These are phyloP conservation scores for Sapajus apella DNA, from an alignment of 2,113 vertebrate genomes.

Conservation along the genomic window DNA sequence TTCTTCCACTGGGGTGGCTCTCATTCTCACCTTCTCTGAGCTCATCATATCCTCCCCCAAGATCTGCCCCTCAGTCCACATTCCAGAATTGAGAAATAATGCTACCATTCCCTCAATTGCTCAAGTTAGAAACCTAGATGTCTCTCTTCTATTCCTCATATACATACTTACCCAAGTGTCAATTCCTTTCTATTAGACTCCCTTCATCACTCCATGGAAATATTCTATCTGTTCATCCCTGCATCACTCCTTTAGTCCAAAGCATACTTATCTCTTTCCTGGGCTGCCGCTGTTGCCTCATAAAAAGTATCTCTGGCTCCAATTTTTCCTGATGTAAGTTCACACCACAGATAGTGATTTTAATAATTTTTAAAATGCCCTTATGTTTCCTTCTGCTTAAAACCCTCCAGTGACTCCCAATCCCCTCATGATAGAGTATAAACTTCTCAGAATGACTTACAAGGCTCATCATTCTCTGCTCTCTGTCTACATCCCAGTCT, in stretches of 20 bases:
- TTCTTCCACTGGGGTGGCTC: background rate
- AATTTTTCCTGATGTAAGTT: background rate
- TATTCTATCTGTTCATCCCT: background rate
- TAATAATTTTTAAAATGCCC: background rate
- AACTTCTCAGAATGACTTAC: background rate
- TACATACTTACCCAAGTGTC: background rate
- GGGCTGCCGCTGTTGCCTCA: background rate
- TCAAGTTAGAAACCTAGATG: background rate
- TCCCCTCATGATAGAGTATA: background rate
- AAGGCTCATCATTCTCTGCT: background rate
- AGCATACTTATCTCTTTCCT: background rate
- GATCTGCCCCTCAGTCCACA: background rate
- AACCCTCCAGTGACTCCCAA: background rate
- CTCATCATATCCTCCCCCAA: background rate
- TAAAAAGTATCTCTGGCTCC: background rate
- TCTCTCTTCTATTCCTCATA: background rate
- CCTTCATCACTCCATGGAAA: background rate
- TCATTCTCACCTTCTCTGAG: background rate
- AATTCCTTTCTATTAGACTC: background rate
- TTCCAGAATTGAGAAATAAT: background rate
- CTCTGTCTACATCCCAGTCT: background rate
- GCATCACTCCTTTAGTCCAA: background rate
- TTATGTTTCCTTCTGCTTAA: background rate
- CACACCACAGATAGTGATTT: background rate
- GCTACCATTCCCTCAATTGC: background rate